phyloP scores from a whole-genome alignment of 2,888 invertebrate species.

The Drosophila recens region DNA sequence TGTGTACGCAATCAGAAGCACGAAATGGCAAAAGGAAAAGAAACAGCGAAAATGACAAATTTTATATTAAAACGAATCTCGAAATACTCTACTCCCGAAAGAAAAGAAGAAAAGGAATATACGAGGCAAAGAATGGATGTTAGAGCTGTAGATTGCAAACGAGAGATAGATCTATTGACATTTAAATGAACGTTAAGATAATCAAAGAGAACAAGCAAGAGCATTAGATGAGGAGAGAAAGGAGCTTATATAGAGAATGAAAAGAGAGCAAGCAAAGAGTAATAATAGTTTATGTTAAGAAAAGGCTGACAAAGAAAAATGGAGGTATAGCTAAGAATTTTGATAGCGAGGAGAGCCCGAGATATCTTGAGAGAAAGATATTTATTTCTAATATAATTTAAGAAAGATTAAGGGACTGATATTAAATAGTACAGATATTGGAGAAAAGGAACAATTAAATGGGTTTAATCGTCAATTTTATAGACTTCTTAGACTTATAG shows the following conservation, averaged over 20 bases:
- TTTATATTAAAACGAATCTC: constrained; percentile 11
- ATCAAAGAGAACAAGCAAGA: not conserved
- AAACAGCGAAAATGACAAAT: constrained; percentile 23
- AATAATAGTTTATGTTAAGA: too few species aligned
- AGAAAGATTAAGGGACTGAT: too few species aligned
- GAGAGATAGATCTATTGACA: not conserved
- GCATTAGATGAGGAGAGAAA: not conserved
- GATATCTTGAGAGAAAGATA: too few species aligned
- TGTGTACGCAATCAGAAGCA: constrained; percentile 72
- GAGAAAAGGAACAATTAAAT: too few species aligned
- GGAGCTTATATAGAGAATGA: not conserved
- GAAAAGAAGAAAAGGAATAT: not conserved
- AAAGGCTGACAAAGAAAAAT: not conserved
- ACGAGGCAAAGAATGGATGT: not conserved
- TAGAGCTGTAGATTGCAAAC: constrained; percentile 1
- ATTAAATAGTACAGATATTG: too few species aligned
- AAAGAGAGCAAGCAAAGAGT: not conserved
- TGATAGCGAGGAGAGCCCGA: too few species aligned
- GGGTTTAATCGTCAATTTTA: too few species aligned
- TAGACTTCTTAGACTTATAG: too few species aligned
- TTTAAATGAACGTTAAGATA: not conserved
- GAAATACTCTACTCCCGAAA: constrained; percentile 36
- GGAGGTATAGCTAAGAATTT: too few species aligned
- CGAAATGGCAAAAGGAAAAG: constrained; percentile 49
- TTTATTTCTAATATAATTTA: too few species aligned